Base-by-base conservation (phyloP, 2,888 invertebrate species). In the Megamerina dolium region DNA sequence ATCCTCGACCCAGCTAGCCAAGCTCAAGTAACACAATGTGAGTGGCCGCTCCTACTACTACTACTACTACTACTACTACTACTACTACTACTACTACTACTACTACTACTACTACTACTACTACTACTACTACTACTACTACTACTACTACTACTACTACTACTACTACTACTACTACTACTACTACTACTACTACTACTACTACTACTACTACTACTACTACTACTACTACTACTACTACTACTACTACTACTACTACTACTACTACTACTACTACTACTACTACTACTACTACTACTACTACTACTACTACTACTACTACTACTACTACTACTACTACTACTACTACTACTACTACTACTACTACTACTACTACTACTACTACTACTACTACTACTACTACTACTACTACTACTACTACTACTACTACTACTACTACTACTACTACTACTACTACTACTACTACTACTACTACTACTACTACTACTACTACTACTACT, bases 131-230 rank as follows among this genome's bases (percentile, higher is more conserved):
- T 35, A 35, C 19, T 35, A 18, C 18, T 35, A 35, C 19, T 35
- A 35, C 18, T 35, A 35, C 19, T 35, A 35, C 18, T 35, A 35
- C 19, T 35, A 35, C 12, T 35, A 35, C 19, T 35, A 18, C 18
- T 35, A 35, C 19, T 35, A 35, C 18, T 35, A 35, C 19, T 35
- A 35, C 18, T 35, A 35, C 19, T 35, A 35, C 18, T 35, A 35
- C 19, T 35, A 35, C 18, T 35, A 35, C 19, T 35, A 35, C 18
- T 35, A 35, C 36, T 35, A 35, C 18, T 35, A 18, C 19, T 35
- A 35, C 18, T 35, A 35, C 19, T 35, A 35, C 18, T 35, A 35
- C 19, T 35, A 35, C 12, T 35, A 35, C 19, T 35, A 35, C 18
- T 35, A 18, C 19, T 35, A 35, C 18, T 35, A 35, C 19, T 35